Evolutionary conservation across 2,797 vertebrate genomes (phyloP).

Genomic region (Tokudaia tokunoshimensis): DNA sequence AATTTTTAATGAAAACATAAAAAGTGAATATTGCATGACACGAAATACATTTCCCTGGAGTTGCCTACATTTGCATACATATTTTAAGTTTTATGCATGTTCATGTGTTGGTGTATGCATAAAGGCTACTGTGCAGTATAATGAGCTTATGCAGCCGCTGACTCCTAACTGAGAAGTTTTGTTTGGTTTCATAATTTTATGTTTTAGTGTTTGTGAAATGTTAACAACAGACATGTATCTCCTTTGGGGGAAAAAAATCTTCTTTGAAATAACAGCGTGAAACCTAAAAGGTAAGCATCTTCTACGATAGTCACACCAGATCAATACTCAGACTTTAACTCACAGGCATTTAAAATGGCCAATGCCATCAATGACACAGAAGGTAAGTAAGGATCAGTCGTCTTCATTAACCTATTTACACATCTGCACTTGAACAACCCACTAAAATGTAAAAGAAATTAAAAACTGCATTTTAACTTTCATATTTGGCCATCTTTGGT

Average conservation of each 20-base stretch:
- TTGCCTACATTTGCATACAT: constrained; percentile 11
- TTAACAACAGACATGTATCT: neutral
- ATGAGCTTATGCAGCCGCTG: neutral
- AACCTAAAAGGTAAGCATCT: neutral
- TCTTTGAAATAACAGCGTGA: constrained; percentile 51
- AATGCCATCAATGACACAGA: constrained; percentile 10
- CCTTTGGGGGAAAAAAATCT: neutral
- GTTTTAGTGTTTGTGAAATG: constrained; percentile 38
- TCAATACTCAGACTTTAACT: constrained; percentile 50
- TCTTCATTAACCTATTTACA: constrained; percentile 70
- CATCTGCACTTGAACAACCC: constrained; percentile 70
- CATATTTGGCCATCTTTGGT: constrained; percentile 67
- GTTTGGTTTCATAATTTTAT: constrained; percentile 21
- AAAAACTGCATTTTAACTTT: constrained; percentile 65
- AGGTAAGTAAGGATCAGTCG: constrained; percentile 54
- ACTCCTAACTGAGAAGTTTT: neutral
- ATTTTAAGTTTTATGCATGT: neutral
- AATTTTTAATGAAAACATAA: constrained; percentile 19
- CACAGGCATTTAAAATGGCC: constrained; percentile 64
- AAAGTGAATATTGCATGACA: neutral
- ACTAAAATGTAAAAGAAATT: constrained; percentile 48
- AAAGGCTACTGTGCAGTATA: neutral
- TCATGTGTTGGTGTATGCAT: neutral
- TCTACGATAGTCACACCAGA: constrained; percentile 27
- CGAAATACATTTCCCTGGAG: neutral